Evolutionary conservation across 92 coral and sea anemone species (phyloP), one percentile per base, ranked within the genome.

Genomic region (Meandrina meandrites): DNA sequence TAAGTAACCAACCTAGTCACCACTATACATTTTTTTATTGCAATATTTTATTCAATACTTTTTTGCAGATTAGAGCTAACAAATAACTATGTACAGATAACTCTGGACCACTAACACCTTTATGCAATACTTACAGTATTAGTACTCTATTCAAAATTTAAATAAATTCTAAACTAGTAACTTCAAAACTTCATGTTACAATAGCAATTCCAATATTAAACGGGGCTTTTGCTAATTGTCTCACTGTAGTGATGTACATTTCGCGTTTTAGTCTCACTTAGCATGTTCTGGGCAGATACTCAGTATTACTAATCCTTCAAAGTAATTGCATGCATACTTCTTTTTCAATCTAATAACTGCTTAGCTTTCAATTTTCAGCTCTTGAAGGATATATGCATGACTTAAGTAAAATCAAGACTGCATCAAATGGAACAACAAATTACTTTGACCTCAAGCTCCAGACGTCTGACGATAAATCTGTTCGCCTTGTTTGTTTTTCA

Each of bases 361-460:
- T 48, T 60, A 64, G 35, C 76, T 80, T 50, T 62, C 72, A 56
- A 31, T 80, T 80, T 60, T 68, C 79, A 87, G 87, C 90, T 68
- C 36, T 71, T 66, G 84, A 87, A 80, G 87, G 87, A 40, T 87
- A 87, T 80, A 54, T 87, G 71, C 87, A 87, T 60, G 36, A 24
- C 77, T 56, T 87, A 67, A 87, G 87, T 50, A 37, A 36, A 42
- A 72, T 87, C 56, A 45, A 87, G 73, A 87, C 90, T 42, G 86
- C 90, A 79, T 45, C 78, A 81, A 87, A 87, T 87, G 80, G 79
- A 45, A 79, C 78, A 48, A 69, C 86, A 57, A 81, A 80, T 42
- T 87, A 60, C 90, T 87, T 87, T 47, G 87, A 87, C 72, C 81
- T 47, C 78, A 81, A 87, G 79, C 74, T 47, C 78, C 68, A 87